phyloP scores from a whole-genome alignment of 2,113 vertebrate genomes.

The Thinocorus orbignyianus region DNA sequence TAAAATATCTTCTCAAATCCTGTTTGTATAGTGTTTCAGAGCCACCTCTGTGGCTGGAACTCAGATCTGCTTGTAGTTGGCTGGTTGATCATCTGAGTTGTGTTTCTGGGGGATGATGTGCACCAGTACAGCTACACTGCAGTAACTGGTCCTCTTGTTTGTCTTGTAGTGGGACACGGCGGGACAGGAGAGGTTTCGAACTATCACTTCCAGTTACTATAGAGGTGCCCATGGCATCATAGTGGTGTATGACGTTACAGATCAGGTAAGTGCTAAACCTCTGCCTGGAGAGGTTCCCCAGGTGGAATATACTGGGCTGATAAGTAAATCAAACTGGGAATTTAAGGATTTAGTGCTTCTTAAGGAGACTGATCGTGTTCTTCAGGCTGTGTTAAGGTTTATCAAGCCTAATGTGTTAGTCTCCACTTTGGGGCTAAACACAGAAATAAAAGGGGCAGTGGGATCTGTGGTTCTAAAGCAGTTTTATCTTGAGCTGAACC shows the following conservation, averaged over 20 bases:
- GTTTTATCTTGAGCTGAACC: background rate
- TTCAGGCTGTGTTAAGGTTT: background rate
- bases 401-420: background rate
- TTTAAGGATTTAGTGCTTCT: background rate
- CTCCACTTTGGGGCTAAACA: background rate
- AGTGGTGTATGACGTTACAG: slow-evolving; percentile 96
- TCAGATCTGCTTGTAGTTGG: background rate
- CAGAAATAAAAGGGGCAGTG: background rate
- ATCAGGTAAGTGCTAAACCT: slow-evolving; percentile 82
- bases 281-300: background rate
- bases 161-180: slow-evolving; percentile 93
- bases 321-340: background rate
- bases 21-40: background rate
- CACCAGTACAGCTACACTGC: background rate
- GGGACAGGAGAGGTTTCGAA: slow-evolving; percentile 95
- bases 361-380: background rate
- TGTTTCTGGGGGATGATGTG: fast-evolving
- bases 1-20: background rate
- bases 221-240: slow-evolving; percentile 98
- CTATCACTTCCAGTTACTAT: slow-evolving; percentile 99
- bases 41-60: background rate
- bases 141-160: background rate
- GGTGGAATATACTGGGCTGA: background rate
- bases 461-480: background rate
- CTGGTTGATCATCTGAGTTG: background rate